A percentile compares a stretch with the other conserved stretches of the same genome.
These are phyloP conservation scores for Miniopterus natalensis DNA, from an alignment of 2,113 vertebrate genomes.

Conservation along the genomic window DNA sequence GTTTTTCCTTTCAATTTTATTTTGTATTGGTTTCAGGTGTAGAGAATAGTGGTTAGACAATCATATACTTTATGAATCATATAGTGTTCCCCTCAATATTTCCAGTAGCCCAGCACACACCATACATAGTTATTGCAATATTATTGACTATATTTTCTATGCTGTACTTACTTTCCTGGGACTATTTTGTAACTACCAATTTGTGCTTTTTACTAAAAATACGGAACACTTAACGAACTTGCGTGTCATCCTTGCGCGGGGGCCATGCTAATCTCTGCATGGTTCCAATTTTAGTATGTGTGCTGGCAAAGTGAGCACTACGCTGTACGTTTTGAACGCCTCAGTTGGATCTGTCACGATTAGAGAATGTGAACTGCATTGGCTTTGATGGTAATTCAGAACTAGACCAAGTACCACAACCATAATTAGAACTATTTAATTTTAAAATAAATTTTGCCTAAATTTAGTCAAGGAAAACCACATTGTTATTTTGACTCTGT, in stretches of 20 bases:
- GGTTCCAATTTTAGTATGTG: not conserved
- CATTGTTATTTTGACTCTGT: constrained; percentile 46
- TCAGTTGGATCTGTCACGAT: not conserved
- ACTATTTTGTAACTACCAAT: not conserved
- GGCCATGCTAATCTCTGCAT: too few species aligned
- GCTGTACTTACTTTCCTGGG: not conserved
- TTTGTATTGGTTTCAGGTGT: not conserved
- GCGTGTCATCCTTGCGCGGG: not conserved
- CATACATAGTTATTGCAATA: not conserved
- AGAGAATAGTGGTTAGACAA: not conserved
- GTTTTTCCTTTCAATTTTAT: not conserved
- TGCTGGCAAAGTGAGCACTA: not conserved
- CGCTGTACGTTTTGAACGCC: not conserved
- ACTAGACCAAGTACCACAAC: not conserved
- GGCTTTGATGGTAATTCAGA: not conserved
- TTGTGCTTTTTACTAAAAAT: not conserved
- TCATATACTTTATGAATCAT: not conserved
- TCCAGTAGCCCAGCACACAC: not conserved
- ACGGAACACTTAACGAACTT: not conserved
- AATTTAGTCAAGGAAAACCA: not conserved
- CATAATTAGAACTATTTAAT: not conserved
- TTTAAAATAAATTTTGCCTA: constrained; percentile 5
- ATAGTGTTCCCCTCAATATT: not conserved
- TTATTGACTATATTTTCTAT: not conserved
- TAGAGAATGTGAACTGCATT: not conserved